These are phyloP conservation scores for Oreochromis mossambicus DNA, from an alignment of 2,797 vertebrate species.

Conservation along the genomic window DNA sequence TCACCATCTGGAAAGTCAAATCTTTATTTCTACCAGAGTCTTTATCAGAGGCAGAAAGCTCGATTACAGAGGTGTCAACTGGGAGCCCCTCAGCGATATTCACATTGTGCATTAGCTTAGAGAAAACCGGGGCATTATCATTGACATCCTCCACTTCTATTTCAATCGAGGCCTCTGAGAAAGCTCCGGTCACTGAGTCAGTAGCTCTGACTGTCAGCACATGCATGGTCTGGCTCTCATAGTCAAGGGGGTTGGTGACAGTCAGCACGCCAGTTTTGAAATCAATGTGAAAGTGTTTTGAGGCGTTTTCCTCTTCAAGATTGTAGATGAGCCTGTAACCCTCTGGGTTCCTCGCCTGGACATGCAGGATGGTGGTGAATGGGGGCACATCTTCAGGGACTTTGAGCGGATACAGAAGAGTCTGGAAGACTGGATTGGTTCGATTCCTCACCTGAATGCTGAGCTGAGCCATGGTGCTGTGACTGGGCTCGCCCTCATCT, in stretches of 20 bases:
- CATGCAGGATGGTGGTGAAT: constrained; percentile 90
- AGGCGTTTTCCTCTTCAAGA: constrained; percentile 84
- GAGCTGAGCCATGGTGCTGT: constrained; percentile 78
- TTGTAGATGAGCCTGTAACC: constrained; percentile 95
- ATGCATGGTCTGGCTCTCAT: constrained; percentile 83
- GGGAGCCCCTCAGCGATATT: constrained; percentile 83
- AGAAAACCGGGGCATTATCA: constrained; percentile 88
- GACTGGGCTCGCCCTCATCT: constrained; percentile 83
- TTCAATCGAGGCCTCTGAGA: constrained; percentile 88
- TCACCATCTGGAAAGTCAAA: constrained; percentile 83
- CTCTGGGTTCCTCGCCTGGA: constrained; percentile 93
- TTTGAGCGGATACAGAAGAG: constrained; percentile 85
- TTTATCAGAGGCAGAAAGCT: constrained; percentile 82
- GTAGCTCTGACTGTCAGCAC: constrained; percentile 87
- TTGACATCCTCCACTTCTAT: constrained; percentile 93
- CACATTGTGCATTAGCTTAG: constrained; percentile 73
- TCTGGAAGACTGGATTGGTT: constrained; percentile 93
- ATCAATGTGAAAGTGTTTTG: constrained; percentile 86
- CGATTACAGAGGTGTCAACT: constrained; percentile 80
- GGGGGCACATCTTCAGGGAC: constrained; percentile 90
- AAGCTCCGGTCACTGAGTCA: constrained; percentile 89
- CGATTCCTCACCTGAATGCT: constrained; percentile 89
- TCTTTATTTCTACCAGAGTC: constrained; percentile 88
- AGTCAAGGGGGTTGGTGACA: constrained; percentile 85
- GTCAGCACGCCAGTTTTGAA: constrained; percentile 95